Percentiles rank a stretch among this genome's conserved stretches.
Conservation (phyloP, 64 coral and sea anemone genomes). For the Astreopora myriophthalma region DNA sequence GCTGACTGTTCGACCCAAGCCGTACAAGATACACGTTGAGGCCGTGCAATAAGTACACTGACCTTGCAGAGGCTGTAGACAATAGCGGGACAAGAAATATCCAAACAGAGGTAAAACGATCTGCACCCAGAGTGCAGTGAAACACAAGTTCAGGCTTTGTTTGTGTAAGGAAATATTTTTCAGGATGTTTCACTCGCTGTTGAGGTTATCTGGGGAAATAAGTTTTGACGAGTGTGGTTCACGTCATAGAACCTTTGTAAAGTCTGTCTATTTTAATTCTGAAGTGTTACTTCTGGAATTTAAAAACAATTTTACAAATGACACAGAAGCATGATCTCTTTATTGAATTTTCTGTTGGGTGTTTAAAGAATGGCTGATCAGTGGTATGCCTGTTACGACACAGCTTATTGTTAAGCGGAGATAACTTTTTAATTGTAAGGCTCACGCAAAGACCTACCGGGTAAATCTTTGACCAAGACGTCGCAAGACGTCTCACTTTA, state of each 20-base stretch:
- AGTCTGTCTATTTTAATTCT: background rate
- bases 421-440: slow-evolving; percentile 3
- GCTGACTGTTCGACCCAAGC: slow-evolving; percentile 73
- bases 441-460: background rate
- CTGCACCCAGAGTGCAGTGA: slow-evolving; percentile 20
- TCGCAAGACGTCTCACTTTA: too few species aligned
- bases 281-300: background rate
- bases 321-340: background rate
- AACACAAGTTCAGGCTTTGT: background rate
- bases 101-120: background rate
- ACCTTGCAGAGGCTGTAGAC: background rate
- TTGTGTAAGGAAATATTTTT: background rate
- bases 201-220: background rate
- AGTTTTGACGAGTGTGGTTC: too few species aligned
- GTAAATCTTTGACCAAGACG: background rate
- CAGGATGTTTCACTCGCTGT: too few species aligned
- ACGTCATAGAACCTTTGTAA: background rate
- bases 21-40: slow-evolving; percentile 67
- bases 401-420: slow-evolving; percentile 27
- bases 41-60: background rate
- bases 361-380: background rate
- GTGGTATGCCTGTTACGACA: background rate
- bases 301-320: background rate
- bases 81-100: background rate
- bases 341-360: background rate